Conservation (phyloP, 2,113 vertebrate species). For the Eulacestoma nigropectus region DNA sequence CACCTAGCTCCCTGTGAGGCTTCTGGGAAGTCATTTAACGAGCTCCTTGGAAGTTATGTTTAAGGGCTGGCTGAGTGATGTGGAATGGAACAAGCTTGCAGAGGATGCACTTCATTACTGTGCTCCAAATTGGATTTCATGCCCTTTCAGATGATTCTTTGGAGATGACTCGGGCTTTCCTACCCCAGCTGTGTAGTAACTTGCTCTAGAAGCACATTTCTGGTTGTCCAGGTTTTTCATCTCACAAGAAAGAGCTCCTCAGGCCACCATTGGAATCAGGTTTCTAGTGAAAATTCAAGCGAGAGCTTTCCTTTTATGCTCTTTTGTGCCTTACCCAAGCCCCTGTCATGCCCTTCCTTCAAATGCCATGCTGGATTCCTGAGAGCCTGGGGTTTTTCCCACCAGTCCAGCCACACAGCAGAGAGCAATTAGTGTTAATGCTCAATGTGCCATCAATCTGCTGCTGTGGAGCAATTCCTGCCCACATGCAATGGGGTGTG, state of each 20-base stretch:
- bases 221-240: not conserved
- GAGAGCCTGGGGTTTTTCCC: not conserved
- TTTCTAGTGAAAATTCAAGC: not conserved
- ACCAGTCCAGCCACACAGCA: not conserved
- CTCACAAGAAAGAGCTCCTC: not conserved
- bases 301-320: not conserved
- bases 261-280: not conserved
- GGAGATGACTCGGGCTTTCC: not conserved
- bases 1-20: not conserved
- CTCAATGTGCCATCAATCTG: not conserved
- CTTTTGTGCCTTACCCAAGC: not conserved
- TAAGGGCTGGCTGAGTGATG: not conserved
- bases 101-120: not conserved
- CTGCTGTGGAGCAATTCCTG: constrained; percentile 4
- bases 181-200: not conserved
- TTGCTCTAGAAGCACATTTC: not conserved
- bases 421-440: not conserved
- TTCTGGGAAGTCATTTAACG: not conserved
- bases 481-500: not conserved
- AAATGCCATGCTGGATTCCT: not conserved
- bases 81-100: not conserved
- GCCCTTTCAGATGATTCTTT: not conserved
- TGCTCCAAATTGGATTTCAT: not conserved
- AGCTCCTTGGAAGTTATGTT: not conserved
- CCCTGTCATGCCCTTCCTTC: not conserved